Percentiles rank a stretch among this genome's conserved stretches.
Conservation (phyloP, 2,888 invertebrate genomes). For the Actias luna region DNA sequence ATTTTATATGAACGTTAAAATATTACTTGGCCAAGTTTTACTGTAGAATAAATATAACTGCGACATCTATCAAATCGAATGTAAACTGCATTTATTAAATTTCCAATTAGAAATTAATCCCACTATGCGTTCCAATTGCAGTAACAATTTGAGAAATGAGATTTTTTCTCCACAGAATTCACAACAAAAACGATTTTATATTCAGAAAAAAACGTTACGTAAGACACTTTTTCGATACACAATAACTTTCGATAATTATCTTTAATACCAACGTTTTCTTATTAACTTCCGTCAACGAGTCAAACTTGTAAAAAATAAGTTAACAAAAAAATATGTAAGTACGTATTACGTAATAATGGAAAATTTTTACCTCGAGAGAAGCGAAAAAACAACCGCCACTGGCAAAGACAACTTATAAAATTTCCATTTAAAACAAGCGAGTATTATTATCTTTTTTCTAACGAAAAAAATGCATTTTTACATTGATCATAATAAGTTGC, state of each 20-base stretch:
- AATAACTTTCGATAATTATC: background rate
- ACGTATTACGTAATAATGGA: slow-evolving; percentile 58
- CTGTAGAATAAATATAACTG: background rate
- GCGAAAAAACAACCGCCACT: slow-evolving; percentile 70
- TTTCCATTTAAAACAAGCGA: slow-evolving; percentile 77
- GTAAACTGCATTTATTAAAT: background rate
- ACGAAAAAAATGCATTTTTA: slow-evolving; percentile 67
- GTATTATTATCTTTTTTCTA: slow-evolving; percentile 79
- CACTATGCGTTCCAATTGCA: background rate
- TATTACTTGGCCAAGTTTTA: background rate
- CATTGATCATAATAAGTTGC: slow-evolving; percentile 30
- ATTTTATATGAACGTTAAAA: background rate
- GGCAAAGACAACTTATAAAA: slow-evolving; percentile 69
- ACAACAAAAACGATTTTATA: background rate
- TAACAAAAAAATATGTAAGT: slow-evolving; percentile 34
- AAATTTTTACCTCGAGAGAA: slow-evolving; percentile 55
- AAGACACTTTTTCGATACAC: background rate
- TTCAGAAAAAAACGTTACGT: background rate
- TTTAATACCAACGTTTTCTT: background rate
- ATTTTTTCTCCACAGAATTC: background rate
- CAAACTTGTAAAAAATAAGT: slow-evolving; percentile 17
- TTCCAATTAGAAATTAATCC: slow-evolving; percentile 1
- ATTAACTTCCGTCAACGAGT: background rate
- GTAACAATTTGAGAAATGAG: background rate
- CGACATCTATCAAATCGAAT: background rate